Conservation (phyloP, 2,113 vertebrate genomes). For the Apodemus sylvaticus region DNA sequence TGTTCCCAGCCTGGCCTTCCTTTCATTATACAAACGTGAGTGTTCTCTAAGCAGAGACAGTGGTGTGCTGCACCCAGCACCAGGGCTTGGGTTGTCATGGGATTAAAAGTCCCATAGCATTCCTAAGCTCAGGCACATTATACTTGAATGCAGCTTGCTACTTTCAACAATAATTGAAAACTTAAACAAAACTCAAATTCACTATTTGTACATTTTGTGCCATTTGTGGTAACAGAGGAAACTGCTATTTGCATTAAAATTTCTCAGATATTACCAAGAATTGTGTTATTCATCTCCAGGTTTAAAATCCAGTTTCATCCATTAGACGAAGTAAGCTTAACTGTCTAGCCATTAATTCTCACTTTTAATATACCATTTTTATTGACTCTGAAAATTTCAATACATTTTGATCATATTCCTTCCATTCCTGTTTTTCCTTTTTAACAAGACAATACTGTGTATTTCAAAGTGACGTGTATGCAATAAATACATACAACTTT, state of each 20-base stretch:
- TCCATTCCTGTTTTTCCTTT: background rate
- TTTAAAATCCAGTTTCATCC: constrained; percentile 23
- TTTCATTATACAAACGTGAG: background rate
- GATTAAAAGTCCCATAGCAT: constrained; percentile 27
- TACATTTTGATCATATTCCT: background rate
- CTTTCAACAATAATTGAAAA: constrained; percentile 41
- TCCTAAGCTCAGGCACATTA: background rate
- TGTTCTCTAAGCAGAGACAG: background rate
- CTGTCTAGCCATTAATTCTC: background rate
- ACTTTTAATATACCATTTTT: background rate
- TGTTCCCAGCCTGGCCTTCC: background rate
- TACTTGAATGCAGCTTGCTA: background rate
- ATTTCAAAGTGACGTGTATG: background rate
- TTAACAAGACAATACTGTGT: background rate
- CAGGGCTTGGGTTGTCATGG: background rate
- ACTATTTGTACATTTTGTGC: background rate
- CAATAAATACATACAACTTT: background rate
- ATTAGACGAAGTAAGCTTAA: constrained; percentile 17
- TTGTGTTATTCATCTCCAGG: background rate
- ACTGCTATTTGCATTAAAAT: background rate
- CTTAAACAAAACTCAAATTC: background rate
- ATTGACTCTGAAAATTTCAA: background rate
- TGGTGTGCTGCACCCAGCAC: background rate
- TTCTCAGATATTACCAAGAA: background rate
- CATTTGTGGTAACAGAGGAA: background rate